Evolutionary conservation across 2,888 invertebrate species (phyloP), one percentile per base, ranked within the genome.

Genomic region (Dryadula phaetusa): DNA sequence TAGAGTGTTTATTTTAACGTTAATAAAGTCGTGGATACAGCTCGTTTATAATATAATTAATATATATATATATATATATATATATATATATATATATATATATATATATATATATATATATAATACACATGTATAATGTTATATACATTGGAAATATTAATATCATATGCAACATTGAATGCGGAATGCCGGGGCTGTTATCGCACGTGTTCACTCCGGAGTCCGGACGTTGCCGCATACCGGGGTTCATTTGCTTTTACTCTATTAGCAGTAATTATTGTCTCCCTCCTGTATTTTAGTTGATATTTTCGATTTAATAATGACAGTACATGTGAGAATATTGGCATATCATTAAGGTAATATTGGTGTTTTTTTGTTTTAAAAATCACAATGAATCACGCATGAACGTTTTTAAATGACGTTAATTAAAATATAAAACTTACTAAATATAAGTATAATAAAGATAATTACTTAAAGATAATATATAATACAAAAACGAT

Each of bases 131-230:
- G 22, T 18, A 58, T 58, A 58, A 44, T 56, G 37, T n/a, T n/a
- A n/a, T n/a, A n/a, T n/a, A n/a, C n/a, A 52, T 40, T 28, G 18
- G 58, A 58, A 58, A 60, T 60, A 49, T 60, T 28, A 42, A 44
- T 56, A 40, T 20, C 64, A 58, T 64, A 70, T 65, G 67, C 76
- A 75, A 77, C 49, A 53, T 77, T 76, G 70, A 60, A 63, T 58
- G 62, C 37, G 84, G 82, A 83, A 85, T 85, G 82, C 81, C 76
- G 74, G 76, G 72, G 78, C 77, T 75, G 82, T 83, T 82, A 80
- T 72, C 68, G 70, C 82, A 85, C 85, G 84, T 85, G 81, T 74
- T 72, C 62, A 18, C 44, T 20, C 28, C 46, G 62, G 16, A 40
- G 12, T 46, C 58, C 62, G 58, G 70, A 46, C 44, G 67, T 62